These are phyloP conservation scores for Tricholauxania praeusta DNA, from an alignment of 2,888 invertebrate species.

Conservation along the genomic window DNA sequence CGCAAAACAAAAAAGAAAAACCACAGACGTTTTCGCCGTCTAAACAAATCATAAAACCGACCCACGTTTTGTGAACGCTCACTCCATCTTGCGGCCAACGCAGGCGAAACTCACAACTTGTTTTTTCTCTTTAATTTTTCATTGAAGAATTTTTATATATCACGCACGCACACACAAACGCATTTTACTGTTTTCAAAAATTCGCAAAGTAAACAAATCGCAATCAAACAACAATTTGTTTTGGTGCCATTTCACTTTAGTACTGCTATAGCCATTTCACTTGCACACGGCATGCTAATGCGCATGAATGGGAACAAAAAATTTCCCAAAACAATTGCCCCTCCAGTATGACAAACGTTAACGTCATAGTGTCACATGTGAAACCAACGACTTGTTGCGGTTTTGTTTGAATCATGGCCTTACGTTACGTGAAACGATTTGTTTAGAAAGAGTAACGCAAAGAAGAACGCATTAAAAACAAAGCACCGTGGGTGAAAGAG, in stretches of 20 bases:
- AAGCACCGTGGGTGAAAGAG: background rate
- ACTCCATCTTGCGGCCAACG: conserved; percentile 45
- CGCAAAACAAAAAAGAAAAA: conserved; percentile 26
- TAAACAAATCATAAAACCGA: conserved; percentile 42
- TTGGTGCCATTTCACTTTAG: conserved; percentile 44
- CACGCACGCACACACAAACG: background rate
- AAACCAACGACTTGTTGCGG: conserved; percentile 46
- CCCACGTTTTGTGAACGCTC: conserved; percentile 39
- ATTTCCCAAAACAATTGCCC: conserved; percentile 65
- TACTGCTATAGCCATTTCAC: conserved; percentile 19
- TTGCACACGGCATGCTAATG: conserved; percentile 34
- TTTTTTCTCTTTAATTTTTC: conserved; percentile 14
- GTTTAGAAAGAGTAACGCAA: conserved; percentile 44
- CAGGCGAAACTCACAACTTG: conserved; percentile 32
- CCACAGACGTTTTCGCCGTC: background rate
- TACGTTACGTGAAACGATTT: conserved; percentile 36
- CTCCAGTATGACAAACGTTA: conserved; percentile 44
- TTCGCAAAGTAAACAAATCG: conserved; percentile 45
- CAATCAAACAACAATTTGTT: conserved; percentile 41
- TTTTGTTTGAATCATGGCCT: conserved; percentile 28
- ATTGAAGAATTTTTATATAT: background rate
- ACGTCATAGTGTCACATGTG: background rate
- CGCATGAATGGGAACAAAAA: conserved; percentile 53
- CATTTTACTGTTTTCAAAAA: background rate
- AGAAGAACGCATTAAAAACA: conserved; percentile 17